Percentiles rank a stretch among this genome's conserved stretches.
phyloP scores from a whole-genome alignment of 2,888 invertebrate genomes.

The Exephanes ischioxanthus region DNA sequence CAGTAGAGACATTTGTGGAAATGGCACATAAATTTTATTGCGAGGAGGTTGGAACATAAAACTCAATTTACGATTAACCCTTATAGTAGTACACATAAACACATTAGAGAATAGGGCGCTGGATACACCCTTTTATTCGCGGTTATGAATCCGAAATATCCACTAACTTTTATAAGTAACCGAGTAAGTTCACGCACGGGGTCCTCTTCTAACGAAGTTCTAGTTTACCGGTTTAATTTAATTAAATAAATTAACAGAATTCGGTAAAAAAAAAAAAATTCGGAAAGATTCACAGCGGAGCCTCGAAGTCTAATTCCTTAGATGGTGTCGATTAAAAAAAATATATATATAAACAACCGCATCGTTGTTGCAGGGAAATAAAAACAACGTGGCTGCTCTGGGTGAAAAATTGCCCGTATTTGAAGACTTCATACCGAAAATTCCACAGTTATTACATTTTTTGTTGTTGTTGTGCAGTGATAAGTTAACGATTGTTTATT shows the following conservation, averaged over 20 bases:
- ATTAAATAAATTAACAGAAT: not conserved
- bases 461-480: too few relatives aligned
- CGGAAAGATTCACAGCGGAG: not conserved
- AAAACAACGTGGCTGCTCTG: too few relatives aligned
- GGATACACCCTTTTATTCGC: not conserved
- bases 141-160: not conserved
- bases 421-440: too few relatives aligned
- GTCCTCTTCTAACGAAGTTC: not conserved
- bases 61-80: constrained; percentile 2
- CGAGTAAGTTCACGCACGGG: not conserved
- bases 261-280: not conserved
- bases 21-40: constrained; percentile 1
- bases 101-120: not conserved
- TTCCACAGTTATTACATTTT: too few relatives aligned
- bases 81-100: not conserved
- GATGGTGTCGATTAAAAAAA: not conserved
- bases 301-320: not conserved
- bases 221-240: not conserved
- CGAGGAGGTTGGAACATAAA: not conserved
- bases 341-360: not conserved
- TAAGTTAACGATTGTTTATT: too few relatives aligned
- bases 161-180: not conserved
- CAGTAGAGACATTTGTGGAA: constrained; percentile 2
- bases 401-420: too few relatives aligned
- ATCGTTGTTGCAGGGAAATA: not conserved